Evolutionary conservation across 2,797 vertebrate species (phyloP).

Genomic region (Intellagama lesueurii): DNA sequence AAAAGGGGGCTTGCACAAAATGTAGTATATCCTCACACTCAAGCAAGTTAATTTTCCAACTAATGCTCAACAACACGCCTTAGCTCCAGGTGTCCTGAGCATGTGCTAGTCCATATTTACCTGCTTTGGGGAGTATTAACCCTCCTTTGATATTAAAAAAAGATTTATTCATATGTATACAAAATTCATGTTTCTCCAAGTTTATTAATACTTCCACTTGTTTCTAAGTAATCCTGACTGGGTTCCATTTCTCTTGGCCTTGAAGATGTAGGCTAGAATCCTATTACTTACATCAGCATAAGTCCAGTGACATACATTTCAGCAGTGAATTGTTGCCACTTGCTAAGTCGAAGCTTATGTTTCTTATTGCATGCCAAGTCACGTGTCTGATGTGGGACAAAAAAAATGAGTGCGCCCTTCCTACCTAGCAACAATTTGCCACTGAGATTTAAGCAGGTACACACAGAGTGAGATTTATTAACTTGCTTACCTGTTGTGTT

Average conservation of each 20-base stretch:
- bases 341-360: too few relatives aligned
- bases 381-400: too few relatives aligned
- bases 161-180: not conserved
- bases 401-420: too few relatives aligned
- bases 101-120: not conserved
- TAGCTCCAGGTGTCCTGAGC: not conserved
- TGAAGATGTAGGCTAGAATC: too few relatives aligned
- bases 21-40: not conserved
- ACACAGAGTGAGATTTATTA: not conserved
- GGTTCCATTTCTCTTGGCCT: not conserved
- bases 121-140: not conserved
- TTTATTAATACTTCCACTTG: not conserved
- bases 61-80: not conserved
- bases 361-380: too few relatives aligned
- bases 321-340: too few relatives aligned
- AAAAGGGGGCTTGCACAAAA: not conserved
- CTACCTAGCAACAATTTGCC: too few relatives aligned
- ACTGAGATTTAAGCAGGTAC: too few relatives aligned
- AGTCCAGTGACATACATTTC: too few relatives aligned
- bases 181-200: not conserved
- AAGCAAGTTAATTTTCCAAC: not conserved
- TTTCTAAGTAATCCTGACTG: not conserved
- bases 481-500: not conserved
- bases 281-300: too few relatives aligned
- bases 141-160: not conserved